These are phyloP conservation scores for Asarcornis scutulata DNA, from an alignment of 2,113 vertebrate species.

Conservation along the genomic window DNA sequence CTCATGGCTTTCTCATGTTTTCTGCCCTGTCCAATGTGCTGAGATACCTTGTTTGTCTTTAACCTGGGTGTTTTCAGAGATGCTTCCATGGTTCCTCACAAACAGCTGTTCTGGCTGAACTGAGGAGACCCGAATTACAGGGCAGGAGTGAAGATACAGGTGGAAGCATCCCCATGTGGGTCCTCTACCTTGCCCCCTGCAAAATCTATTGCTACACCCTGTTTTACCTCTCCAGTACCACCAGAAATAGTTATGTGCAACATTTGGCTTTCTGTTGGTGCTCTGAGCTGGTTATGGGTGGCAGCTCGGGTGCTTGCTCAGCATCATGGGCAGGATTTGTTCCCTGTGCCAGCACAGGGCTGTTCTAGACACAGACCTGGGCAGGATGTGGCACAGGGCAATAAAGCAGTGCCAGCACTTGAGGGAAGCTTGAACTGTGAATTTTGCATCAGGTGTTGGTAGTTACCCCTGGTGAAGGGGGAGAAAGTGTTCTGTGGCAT, in stretches of 20 bases:
- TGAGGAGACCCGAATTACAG: background rate
- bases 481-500: too few relatives aligned
- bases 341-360: rapidly evolving
- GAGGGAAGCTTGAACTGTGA: background rate
- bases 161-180: background rate
- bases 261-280: rapidly evolving
- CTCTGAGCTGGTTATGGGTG: background rate
- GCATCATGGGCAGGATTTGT: background rate
- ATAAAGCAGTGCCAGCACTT: rapidly evolving
- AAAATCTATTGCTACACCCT: too few relatives aligned
- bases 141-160: background rate
- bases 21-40: background rate
- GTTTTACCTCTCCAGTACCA: background rate
- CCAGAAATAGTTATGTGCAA: background rate
- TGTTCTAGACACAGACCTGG: background rate
- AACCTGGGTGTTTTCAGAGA: background rate
- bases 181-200: too few relatives aligned
- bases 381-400: rapidly evolving
- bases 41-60: background rate
- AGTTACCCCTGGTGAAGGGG: background rate
- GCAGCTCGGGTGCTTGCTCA: background rate
- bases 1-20: background rate
- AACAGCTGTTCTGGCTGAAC: background rate
- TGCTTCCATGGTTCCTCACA: background rate
- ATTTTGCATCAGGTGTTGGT: background rate